phyloP scores from a whole-genome alignment of 2,888 invertebrate species.

The Crepidodera aurea region DNA sequence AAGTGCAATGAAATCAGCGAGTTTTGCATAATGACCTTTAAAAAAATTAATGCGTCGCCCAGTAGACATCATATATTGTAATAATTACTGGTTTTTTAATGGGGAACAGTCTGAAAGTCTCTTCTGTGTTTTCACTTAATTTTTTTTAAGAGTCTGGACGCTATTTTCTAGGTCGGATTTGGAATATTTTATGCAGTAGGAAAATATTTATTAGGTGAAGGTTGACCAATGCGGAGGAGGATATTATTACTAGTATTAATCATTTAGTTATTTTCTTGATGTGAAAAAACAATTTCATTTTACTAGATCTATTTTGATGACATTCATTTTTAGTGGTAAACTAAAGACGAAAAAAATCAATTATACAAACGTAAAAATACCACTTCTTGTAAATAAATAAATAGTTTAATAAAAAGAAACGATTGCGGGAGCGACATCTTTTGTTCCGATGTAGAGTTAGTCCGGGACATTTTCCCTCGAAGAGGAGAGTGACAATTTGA shows the following conservation, averaged over 20 bases:
- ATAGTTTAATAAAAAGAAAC: too few relatives aligned
- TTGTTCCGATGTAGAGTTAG: too few relatives aligned
- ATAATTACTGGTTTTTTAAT: not conserved
- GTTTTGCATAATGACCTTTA: slow-evolving; percentile 37
- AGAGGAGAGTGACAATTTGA: too few relatives aligned
- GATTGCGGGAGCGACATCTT: too few relatives aligned
- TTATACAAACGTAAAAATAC: too few relatives aligned
- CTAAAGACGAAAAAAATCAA: too few relatives aligned
- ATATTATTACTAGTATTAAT: not conserved
- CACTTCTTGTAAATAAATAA: too few relatives aligned
- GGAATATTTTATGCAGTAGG: not conserved
- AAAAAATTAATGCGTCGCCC: slow-evolving; percentile 11
- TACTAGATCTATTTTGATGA: too few relatives aligned
- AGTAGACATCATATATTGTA: not conserved
- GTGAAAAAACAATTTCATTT: too few relatives aligned
- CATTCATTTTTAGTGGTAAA: too few relatives aligned
- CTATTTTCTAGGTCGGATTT: not conserved
- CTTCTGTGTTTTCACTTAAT: slow-evolving; percentile 1
- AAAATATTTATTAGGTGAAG: not conserved
- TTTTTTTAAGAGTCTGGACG: not conserved
- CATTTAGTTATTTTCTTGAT: too few relatives aligned
- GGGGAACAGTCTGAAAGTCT: not conserved
- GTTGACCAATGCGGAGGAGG: slow-evolving; percentile 3
- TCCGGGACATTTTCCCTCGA: too few relatives aligned
- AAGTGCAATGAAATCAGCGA: slow-evolving; percentile 35